Percentiles rank a stretch among this genome's conserved stretches.
These are phyloP conservation scores for Melanotaenia duboulayi DNA, from an alignment of 2,113 vertebrate genomes.

Conservation along the genomic window DNA sequence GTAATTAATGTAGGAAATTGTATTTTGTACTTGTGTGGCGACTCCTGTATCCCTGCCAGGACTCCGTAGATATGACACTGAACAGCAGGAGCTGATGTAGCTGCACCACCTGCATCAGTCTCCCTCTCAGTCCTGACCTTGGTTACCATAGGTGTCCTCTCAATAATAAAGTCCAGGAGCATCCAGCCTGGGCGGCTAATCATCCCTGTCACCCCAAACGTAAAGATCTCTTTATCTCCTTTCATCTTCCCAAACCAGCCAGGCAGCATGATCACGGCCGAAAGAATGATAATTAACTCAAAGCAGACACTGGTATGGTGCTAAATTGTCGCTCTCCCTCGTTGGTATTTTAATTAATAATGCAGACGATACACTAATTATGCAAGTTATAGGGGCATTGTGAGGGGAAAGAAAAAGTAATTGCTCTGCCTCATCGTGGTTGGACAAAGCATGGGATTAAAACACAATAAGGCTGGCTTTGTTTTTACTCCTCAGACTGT, in stretches of 20 bases:
- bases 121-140: slow-evolving; percentile 17
- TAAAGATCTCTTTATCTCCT: slow-evolving; percentile 52
- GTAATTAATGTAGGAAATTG: too few species aligned
- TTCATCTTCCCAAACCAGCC: slow-evolving; percentile 43
- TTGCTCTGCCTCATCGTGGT: slow-evolving; percentile 80
- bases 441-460: slow-evolving; percentile 77
- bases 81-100: too few species aligned
- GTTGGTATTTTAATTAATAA: slow-evolving; percentile 83
- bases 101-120: too few species aligned
- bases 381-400: slow-evolving; percentile 77
- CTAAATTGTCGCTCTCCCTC: slow-evolving; percentile 66
- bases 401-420: slow-evolving; percentile 75
- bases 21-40: background rate
- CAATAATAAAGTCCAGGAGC: slow-evolving; percentile 42
- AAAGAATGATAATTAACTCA: slow-evolving; percentile 79
- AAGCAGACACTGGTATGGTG: slow-evolving; percentile 70
- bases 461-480: slow-evolving; percentile 77
- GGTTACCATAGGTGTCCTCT: slow-evolving; percentile 17
- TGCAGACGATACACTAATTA: slow-evolving; percentile 83
- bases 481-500: slow-evolving; percentile 72
- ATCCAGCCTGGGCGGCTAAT: slow-evolving; percentile 27
- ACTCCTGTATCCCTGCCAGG: background rate
- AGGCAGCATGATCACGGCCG: slow-evolving; percentile 51
- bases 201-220: slow-evolving; percentile 51
- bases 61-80: background rate